Percentiles rank a stretch among this genome's conserved stretches.
Evolutionary conservation across 2,797 vertebrate genomes (phyloP).

Genomic region (Clarias laeviceps): DNA sequence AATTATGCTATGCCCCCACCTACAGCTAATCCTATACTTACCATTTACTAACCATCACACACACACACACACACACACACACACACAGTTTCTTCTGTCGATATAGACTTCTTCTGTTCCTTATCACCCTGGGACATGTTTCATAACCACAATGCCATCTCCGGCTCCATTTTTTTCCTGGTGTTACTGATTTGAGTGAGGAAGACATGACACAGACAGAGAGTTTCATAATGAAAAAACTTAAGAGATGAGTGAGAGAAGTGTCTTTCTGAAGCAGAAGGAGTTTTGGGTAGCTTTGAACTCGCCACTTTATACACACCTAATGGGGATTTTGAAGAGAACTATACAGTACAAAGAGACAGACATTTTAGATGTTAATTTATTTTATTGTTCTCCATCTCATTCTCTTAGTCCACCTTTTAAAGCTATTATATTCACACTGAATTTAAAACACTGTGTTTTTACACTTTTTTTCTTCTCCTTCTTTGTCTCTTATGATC

Average conservation of each 20-base stretch:
- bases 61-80: not conserved
- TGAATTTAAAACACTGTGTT: constrained; percentile 81
- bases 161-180: constrained; percentile 50
- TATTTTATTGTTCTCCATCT: constrained; percentile 43
- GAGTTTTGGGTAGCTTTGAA: constrained; percentile 90
- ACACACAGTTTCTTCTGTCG: not conserved
- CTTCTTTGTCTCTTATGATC: constrained; percentile 32
- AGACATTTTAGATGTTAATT: constrained; percentile 12
- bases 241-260: constrained; percentile 35
- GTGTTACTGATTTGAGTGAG: constrained; percentile 57
- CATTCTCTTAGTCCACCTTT: constrained; percentile 77
- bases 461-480: not conserved
- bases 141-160: constrained; percentile 70
- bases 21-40: not conserved
- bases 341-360: constrained; percentile 82
- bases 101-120: constrained; percentile 43
- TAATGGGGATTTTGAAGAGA: constrained; percentile 86
- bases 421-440: constrained; percentile 86
- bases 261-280: constrained; percentile 80
- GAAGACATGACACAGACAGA: not conserved
- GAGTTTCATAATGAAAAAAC: constrained; percentile 1
- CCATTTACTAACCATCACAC: not conserved
- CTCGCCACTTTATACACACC: constrained; percentile 87
- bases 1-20: not conserved
- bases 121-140: constrained; percentile 51